Conservation (phyloP, 2,888 invertebrate species). For the Phytoseiulus persimilis region DNA sequence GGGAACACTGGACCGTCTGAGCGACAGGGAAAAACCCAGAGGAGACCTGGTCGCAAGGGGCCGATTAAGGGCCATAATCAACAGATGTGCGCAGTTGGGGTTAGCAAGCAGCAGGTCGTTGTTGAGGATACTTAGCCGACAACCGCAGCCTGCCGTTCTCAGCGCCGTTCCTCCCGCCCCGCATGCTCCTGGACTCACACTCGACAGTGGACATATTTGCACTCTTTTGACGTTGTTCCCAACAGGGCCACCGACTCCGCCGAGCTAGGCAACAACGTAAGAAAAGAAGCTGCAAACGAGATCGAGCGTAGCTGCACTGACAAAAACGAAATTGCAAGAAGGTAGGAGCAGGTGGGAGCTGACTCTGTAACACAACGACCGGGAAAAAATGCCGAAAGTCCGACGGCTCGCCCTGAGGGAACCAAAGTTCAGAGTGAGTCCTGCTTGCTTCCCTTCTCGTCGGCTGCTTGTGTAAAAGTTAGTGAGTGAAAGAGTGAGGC, state of each 20-base stretch:
- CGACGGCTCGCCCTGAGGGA: neutral
- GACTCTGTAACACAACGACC: neutral
- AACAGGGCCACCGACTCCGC: neutral
- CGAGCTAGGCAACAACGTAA: no score
- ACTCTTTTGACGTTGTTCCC: neutral
- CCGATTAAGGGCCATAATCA: constrained; percentile 39
- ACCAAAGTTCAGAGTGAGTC: neutral
- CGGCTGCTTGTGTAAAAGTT: neutral
- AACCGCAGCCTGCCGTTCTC: neutral
- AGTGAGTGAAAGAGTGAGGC: neutral
- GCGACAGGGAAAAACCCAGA: neutral
- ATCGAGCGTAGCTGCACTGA: no score
- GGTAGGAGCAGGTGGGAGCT: neutral
- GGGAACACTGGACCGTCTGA: neutral
- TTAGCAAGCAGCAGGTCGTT: neutral
- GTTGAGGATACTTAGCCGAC: neutral
- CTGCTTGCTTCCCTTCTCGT: neutral
- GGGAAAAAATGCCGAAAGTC: neutral
- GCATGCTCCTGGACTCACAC: neutral
- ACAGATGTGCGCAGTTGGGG: constrained; percentile 22
- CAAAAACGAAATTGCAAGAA: neutral
- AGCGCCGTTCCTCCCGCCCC: neutral
- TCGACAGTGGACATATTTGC: neutral
- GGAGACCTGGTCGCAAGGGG: neutral
- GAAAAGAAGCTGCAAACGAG: neutral